Evolutionary conservation across 2,888 invertebrate genomes (phyloP), one percentile per base, ranked within the genome.

Genomic region (Nephrotoma appendiculata): DNA sequence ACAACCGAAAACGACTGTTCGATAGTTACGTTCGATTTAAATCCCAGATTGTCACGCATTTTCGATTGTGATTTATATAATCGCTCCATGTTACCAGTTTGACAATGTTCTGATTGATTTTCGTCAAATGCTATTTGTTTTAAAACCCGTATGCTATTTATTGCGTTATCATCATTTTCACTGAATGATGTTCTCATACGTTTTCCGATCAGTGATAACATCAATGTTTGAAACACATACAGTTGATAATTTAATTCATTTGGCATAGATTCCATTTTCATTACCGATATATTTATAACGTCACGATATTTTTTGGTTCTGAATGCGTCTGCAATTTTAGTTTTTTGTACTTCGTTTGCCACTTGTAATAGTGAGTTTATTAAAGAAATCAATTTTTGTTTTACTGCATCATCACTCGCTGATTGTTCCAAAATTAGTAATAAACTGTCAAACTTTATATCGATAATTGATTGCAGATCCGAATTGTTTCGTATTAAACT

Each of bases 191-290:
- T 95, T 90, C 95, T 95, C 96, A 97, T 97, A 89, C 96, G 94
- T 88, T 97, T 96, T 89, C 98, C 98, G 71, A 98, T 91, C 84
- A 98, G 92, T 86, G 97, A 97, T 85, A 99, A 92, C 89, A 96
- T 95, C 48, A 98, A 91, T 3, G 96, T 97, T 92, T 99, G 98
- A 87, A 98, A 92, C 0, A 98, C 97, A 92, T 98, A 98, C 31
- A 99, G 92, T 90, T 99, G 98, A 92, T 98, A 98, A 52, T 96
- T 97, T 94, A 98, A 96, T 92, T 98, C 98, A 6, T 96, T 95
- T 5, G 97, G 97, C 86, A 95, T 93, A 88, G 94, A 94, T 1
- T 94, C 31, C 31, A 31, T 93, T 89, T 95, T 94, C 88, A 96
- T 94, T 2, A 97, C 94, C 90, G 96, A 95, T 87, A 95, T 95